Base-by-base conservation (phyloP, 2,113 vertebrate species). In the Pao palembangensis region DNA sequence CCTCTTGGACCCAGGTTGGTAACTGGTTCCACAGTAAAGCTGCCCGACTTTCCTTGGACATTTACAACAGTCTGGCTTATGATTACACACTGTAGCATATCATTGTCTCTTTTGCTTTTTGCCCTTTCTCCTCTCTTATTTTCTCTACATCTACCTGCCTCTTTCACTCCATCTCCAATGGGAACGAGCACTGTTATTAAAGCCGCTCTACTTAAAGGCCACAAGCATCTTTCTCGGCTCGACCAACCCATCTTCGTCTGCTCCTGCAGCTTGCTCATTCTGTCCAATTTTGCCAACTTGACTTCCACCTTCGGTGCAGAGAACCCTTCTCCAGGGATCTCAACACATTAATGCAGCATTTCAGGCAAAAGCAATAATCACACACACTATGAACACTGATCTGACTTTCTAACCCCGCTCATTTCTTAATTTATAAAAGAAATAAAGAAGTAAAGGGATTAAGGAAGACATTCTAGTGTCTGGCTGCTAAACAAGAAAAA, bases 341-440 rank as follows among this genome's bases (percentile, higher is more conserved):
- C 61, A 78, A 84, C 87, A 86, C 87, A 91, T 90, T 90, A 90
- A 88, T 61, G 72, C 77, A 69, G 78, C 49, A 23, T 73, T 69
- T 61, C 77, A 86, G 83, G 85, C 85, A 79, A 88, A 88, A 70
- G 68, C 74, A 78, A 79, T 90, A 89, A 91, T 91, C 85, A 87
- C 84, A 8, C 34, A 88, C 88, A 80, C 82, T 82, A 83, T 76
- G 21, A 2, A 61, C 44, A 25, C 53, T 72, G 77, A 83, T 85
- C 81, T 85, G 85, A 86, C 85, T 88, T 70, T 54, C 73, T 81
- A 87, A 88, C 86, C 86, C 69, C 57, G 31, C 82, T 82, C 78
- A 84, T 87, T 77, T 82, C 71, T 83, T 86, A 87, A 89, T 88
- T 89, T 88, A 91, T 89, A 89, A 88, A 88, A 88, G 83, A 88